These are phyloP conservation scores for Poliocrania exsul DNA, from an alignment of 2,797 vertebrate genomes.

Conservation along the genomic window DNA sequence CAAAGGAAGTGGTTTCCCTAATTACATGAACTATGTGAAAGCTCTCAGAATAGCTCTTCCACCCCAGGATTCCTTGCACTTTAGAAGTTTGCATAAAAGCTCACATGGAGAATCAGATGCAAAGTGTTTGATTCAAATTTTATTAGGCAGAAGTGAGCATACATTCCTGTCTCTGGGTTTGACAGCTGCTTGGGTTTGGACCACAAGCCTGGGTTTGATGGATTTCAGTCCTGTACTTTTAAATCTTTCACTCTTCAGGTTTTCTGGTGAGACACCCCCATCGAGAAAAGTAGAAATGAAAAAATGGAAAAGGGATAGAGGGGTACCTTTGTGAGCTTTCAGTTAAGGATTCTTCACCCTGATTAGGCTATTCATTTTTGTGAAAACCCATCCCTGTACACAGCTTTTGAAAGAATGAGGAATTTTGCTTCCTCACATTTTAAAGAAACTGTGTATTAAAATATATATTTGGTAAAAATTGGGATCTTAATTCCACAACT, in stretches of 20 bases:
- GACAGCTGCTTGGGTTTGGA: conserved; percentile 76
- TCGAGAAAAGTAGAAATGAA: conserved; percentile 57
- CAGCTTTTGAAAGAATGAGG: conserved; percentile 17
- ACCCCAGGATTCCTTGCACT: conserved; percentile 86
- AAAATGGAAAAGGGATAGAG: conserved; percentile 57
- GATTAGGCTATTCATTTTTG: neutral
- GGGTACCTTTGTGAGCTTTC: conserved; percentile 49
- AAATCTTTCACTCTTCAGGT: conserved; percentile 68
- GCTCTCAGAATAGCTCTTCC: conserved; percentile 85
- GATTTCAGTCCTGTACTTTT: conserved; percentile 70
- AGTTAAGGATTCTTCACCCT: neutral
- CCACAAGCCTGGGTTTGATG: conserved; percentile 76
- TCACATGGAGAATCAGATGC: conserved; percentile 84
- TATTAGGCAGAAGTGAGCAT: conserved; percentile 80
- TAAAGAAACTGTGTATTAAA: neutral
- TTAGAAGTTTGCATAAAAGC: conserved; percentile 89
- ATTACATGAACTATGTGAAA: conserved; percentile 86
- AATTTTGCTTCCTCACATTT: neutral
- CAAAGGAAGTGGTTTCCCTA: conserved; percentile 88
- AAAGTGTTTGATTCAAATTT: conserved; percentile 86
- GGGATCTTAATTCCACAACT: neutral
- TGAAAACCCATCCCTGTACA: conserved; percentile 2
- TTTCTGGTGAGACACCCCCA: conserved; percentile 61
- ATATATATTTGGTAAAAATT: neutral
- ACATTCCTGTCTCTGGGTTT: conserved; percentile 68